These are phyloP conservation scores for Ceramica pisi DNA, from an alignment of 2,888 invertebrate genomes.

Conservation along the genomic window DNA sequence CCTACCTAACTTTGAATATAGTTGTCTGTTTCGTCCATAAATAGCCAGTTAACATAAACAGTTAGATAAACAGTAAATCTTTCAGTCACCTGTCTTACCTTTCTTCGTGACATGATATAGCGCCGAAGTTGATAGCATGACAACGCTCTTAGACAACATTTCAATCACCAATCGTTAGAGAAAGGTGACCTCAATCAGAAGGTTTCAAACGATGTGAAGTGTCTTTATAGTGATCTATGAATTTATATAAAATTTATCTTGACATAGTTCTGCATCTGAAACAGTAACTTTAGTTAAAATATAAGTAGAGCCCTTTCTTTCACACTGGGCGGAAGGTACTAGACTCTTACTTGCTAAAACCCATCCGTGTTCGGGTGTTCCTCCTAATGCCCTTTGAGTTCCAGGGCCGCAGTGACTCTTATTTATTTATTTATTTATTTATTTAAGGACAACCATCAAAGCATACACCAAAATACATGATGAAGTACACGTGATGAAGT, in stretches of 20 bases:
- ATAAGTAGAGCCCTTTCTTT: too few relatives aligned
- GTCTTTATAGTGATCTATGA: not conserved
- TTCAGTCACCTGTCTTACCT: not conserved
- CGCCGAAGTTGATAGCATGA: too few relatives aligned
- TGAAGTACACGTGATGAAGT: too few relatives aligned
- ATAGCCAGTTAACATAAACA: slow-evolving; percentile 9
- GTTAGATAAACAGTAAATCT: slow-evolving; percentile 8
- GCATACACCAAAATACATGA: too few relatives aligned
- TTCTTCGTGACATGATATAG: not conserved
- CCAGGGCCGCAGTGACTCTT: too few relatives aligned
- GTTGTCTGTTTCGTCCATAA: not conserved
- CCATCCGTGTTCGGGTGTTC: too few relatives aligned
- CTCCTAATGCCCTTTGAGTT: too few relatives aligned
- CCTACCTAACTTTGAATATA: not conserved
- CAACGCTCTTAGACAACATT: not conserved
- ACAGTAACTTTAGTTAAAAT: not conserved
- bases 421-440: too few relatives aligned
- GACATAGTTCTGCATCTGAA: not conserved
- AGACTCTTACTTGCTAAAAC: too few relatives aligned
- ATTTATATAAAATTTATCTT: not conserved
- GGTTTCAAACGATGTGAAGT: not conserved
- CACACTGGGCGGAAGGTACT: too few relatives aligned
- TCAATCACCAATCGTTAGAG: not conserved
- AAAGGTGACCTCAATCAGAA: not conserved
- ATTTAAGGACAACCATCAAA: too few relatives aligned